Percentiles rank a stretch among this genome's conserved stretches.
Evolutionary conservation across 2,113 vertebrate genomes (phyloP).

Genomic region (Dipodomys stephensi): DNA sequence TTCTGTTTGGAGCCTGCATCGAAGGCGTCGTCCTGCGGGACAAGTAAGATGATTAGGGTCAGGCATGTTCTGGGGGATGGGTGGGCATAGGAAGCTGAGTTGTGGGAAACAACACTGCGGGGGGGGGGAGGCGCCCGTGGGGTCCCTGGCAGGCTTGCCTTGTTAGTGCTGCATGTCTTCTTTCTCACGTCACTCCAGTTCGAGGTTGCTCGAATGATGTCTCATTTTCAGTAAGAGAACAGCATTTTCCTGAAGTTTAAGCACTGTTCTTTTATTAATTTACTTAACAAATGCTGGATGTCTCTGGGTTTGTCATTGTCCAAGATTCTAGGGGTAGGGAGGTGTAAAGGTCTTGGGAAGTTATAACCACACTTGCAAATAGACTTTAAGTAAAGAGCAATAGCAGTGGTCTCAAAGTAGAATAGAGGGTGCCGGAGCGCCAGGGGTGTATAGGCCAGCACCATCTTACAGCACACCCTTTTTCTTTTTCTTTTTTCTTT

Average conservation of each 20-base stretch:
- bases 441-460: too few species aligned
- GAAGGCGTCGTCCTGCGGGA: slow-evolving; percentile 96
- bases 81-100: not conserved
- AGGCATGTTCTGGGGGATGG: not conserved
- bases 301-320: not conserved
- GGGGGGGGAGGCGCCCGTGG: not conserved
- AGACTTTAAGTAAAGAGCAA: not conserved
- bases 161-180: not conserved
- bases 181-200: not conserved
- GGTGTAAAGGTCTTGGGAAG: not conserved
- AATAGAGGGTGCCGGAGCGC: not conserved
- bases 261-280: not conserved
- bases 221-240: slow-evolving; percentile 29
- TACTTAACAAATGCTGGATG: not conserved
- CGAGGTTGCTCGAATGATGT: not conserved
- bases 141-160: not conserved
- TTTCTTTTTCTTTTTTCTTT: too few species aligned
- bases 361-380: not conserved
- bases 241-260: not conserved
- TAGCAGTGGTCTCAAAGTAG: not conserved
- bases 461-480: too few species aligned
- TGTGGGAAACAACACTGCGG: not conserved
- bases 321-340: too few species aligned
- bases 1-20: slow-evolving; percentile 97
- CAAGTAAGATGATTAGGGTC: slow-evolving; percentile 85